Percentiles rank a stretch among this genome's conserved stretches.
Evolutionary conservation across 2,797 vertebrate species (phyloP).

Genomic region (Rhyacichthys aspro): DNA sequence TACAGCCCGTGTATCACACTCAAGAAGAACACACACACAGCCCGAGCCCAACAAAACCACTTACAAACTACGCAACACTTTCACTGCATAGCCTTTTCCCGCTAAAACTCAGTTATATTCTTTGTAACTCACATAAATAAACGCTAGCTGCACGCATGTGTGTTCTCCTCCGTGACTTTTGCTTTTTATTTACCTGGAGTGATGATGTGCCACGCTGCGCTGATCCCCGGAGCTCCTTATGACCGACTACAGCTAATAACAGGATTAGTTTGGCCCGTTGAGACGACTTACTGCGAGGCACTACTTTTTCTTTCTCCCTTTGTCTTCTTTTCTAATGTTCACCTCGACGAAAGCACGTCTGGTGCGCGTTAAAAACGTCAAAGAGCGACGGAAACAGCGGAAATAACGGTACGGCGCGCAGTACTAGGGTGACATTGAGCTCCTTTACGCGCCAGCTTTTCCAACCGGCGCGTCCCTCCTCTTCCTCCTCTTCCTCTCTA

Average conservation of each 20-base stretch:
- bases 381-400: neutral
- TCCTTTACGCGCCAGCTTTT: constrained; percentile 66
- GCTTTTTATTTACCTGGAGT: constrained; percentile 39
- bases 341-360: neutral
- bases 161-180: neutral
- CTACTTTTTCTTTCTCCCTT: constrained; percentile 12
- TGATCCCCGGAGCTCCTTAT: constrained; percentile 34
- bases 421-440: constrained; percentile 73
- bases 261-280: constrained; percentile 46
- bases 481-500: constrained; percentile 6
- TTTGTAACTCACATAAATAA: neutral
- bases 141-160: neutral
- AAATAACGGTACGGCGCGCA: neutral
- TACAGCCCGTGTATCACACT: constrained; percentile 28
- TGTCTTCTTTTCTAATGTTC: constrained; percentile 3
- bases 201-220: constrained; percentile 9
- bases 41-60: neutral
- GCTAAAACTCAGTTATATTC: neutral
- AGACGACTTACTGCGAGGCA: constrained; percentile 21
- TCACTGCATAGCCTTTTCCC: neutral
- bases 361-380: neutral
- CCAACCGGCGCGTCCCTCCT: constrained; percentile 40
- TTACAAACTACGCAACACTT: constrained; percentile 10
- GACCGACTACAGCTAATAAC: constrained; percentile 22
- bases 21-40: neutral